Conservation (phyloP, 2,888 invertebrate genomes). For the Oeneis ivallda region DNA sequence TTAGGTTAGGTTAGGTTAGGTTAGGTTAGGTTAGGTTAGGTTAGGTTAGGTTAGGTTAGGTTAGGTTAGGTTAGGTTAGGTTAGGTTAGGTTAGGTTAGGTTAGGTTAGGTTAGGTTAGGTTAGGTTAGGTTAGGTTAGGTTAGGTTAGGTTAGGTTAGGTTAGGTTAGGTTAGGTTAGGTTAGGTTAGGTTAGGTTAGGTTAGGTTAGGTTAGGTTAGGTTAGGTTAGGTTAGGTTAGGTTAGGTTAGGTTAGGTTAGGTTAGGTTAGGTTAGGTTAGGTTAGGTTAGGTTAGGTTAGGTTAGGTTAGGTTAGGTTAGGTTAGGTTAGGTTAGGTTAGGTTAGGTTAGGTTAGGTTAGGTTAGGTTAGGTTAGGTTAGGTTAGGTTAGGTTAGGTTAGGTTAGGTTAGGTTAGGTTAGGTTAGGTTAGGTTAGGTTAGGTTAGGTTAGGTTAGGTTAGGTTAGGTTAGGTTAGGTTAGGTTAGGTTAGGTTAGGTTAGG, state of each 20-base stretch:
- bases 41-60: slow-evolving; percentile 13
- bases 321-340: no score
- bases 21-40: slow-evolving; percentile 15
- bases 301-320: no score
- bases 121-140: slow-evolving; percentile 8
- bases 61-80: slow-evolving; percentile 30
- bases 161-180: slow-evolving; percentile 24
- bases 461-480: no score
- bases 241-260: neutral
- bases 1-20: slow-evolving; percentile 30
- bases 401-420: no score
- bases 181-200: slow-evolving; percentile 4
- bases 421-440: no score
- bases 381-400: no score
- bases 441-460: no score
- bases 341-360: no score
- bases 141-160: neutral
- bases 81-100: slow-evolving; percentile 46
- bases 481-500: no score
- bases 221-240: neutral
- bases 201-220: slow-evolving; percentile 1
- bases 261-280: neutral
- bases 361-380: no score
- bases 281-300: neutral
- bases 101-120: neutral